phyloP scores from a whole-genome alignment of 2,113 vertebrate species.

The Setophaga kirtlandii region DNA sequence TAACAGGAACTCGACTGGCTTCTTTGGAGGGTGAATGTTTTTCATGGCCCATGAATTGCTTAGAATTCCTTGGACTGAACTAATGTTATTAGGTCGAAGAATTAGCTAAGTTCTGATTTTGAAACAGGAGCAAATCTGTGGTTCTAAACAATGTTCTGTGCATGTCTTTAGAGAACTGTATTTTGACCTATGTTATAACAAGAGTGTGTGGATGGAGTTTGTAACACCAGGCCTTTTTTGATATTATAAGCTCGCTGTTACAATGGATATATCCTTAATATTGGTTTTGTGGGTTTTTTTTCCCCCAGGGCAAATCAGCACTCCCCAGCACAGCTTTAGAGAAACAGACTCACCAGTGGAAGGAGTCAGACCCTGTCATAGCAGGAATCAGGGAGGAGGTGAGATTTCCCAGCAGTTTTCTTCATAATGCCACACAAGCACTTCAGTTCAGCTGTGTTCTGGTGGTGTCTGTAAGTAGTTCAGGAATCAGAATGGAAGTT shows the following conservation, averaged over 20 bases:
- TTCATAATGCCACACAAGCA: background rate
- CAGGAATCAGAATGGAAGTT: background rate
- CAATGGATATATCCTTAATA: background rate
- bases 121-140: background rate
- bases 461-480: background rate
- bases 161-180: background rate
- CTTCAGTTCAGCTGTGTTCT: background rate
- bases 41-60: background rate
- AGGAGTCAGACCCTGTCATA: slow-evolving; percentile 89
- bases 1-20: slow-evolving; percentile 17
- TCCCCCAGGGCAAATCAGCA: slow-evolving; percentile 59
- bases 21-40: background rate
- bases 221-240: background rate
- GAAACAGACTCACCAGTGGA: slow-evolving; percentile 84
- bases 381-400: slow-evolving; percentile 93
- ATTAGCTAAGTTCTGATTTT: background rate
- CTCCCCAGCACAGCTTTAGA: slow-evolving; percentile 67
- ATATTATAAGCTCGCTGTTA: background rate
- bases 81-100: background rate
- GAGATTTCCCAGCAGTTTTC: slow-evolving; percentile 3
- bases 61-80: background rate
- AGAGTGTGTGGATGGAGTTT: background rate
- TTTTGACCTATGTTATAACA: background rate
- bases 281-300: background rate
- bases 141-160: background rate